Percentiles rank a stretch among this genome's conserved stretches.
These are phyloP conservation scores for Phalacrocorax carbo DNA, from an alignment of 2,113 vertebrate genomes.

Conservation along the genomic window DNA sequence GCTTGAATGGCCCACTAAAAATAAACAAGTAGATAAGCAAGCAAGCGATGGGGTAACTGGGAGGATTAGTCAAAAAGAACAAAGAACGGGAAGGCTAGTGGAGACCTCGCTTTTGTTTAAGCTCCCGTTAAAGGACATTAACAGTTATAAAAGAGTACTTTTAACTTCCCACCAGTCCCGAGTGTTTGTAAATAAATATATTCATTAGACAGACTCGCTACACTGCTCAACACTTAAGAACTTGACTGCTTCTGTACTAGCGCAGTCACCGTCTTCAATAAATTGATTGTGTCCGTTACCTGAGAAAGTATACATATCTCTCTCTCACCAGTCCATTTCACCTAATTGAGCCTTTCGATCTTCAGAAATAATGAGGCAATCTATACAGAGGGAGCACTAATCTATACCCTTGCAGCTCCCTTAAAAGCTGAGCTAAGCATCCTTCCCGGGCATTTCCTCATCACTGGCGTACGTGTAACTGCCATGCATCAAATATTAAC, in stretches of 20 bases:
- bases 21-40: background rate
- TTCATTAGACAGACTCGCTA: background rate
- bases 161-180: background rate
- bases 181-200: background rate
- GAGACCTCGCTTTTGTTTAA: background rate
- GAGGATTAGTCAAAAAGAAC: background rate
- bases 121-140: background rate
- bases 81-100: background rate
- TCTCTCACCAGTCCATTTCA: background rate
- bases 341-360: background rate
- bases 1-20: background rate
- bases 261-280: background rate
- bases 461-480: background rate
- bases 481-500: background rate
- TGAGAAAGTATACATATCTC: background rate
- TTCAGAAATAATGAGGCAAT: background rate
- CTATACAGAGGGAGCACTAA: background rate
- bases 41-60: background rate
- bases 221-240: background rate
- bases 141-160: background rate
- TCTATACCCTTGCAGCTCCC: background rate
- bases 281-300: background rate
- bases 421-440: constrained; percentile 11
- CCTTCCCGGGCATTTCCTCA: background rate
- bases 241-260: background rate